A percentile compares a stretch with the other conserved stretches of the same genome.
Evolutionary conservation across 2,888 invertebrate species (phyloP).

Genomic region (Gastracanthus pulcherrimus): DNA sequence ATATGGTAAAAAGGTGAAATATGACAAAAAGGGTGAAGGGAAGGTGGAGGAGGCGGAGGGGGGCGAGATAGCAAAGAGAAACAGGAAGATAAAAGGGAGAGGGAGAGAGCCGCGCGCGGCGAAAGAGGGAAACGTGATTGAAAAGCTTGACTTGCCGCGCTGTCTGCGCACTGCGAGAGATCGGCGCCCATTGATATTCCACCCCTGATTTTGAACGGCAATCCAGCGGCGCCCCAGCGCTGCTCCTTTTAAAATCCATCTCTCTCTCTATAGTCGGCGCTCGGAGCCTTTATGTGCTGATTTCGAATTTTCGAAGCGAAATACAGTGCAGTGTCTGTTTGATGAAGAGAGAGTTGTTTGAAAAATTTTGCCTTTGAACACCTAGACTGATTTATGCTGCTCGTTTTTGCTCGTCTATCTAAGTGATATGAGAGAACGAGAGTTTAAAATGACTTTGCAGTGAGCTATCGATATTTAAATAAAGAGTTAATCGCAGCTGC

Average conservation of each 20-base stretch:
- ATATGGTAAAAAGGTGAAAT: not conserved
- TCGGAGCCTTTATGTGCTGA: conserved; percentile 32
- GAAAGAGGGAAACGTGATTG: conserved; percentile 42
- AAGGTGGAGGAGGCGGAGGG: not conserved
- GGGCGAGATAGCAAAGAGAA: conserved; percentile 13
- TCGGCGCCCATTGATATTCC: conserved; percentile 54
- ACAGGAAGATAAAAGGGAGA: conserved; percentile 30
- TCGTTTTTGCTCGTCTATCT: not conserved
- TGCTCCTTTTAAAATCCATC: conserved; percentile 53
- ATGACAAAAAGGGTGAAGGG: conserved; percentile 13
- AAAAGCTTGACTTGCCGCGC: conserved; percentile 47
- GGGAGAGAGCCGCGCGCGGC: not conserved
- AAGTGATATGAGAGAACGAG: not conserved
- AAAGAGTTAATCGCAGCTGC: too few species aligned
- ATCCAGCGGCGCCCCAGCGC: conserved; percentile 5
- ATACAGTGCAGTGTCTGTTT: conserved; percentile 25
- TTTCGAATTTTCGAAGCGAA: conserved; percentile 48
- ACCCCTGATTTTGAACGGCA: conserved; percentile 48
- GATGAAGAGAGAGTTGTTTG: conserved; percentile 39
- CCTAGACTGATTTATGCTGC: conserved; percentile 10
- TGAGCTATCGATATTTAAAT: too few species aligned
- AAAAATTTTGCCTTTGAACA: conserved; percentile 39
- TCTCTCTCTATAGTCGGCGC: conserved; percentile 1
- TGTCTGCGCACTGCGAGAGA: conserved; percentile 11
- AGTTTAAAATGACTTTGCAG: conserved; percentile 24